These are phyloP conservation scores for Sebastes itinus DNA, from an alignment of 2,797 vertebrate species.

Conservation along the genomic window DNA sequence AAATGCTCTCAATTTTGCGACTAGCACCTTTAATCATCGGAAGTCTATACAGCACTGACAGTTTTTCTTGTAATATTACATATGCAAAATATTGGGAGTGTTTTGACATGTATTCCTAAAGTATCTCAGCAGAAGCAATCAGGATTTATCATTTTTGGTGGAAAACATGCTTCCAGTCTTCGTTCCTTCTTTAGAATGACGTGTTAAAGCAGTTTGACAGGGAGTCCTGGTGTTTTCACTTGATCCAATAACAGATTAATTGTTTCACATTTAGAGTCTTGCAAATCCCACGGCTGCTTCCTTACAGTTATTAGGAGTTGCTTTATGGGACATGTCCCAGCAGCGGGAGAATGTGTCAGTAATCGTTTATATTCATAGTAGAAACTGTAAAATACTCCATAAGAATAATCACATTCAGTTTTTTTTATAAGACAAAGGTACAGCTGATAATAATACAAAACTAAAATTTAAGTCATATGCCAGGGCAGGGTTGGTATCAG, in stretches of 20 bases:
- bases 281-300: background rate
- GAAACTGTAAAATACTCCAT: background rate
- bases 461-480: background rate
- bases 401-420: background rate
- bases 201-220: background rate
- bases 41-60: background rate
- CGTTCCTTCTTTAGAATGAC: background rate
- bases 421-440: background rate
- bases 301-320: background rate
- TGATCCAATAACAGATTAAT: background rate
- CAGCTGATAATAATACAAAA: background rate
- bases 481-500: background rate
- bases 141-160: too few species aligned
- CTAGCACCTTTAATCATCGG: background rate
- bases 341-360: background rate
- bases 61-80: background rate
- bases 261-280: background rate
- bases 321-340: background rate
- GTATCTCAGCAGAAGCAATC: background rate
- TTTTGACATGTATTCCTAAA: background rate
- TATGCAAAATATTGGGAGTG: background rate
- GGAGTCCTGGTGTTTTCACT: background rate
- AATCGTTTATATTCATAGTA: background rate
- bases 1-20: background rate
- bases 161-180: background rate